Base-by-base conservation (phyloP, 2,113 vertebrate species). In the Hippocampus zosterae region DNA sequence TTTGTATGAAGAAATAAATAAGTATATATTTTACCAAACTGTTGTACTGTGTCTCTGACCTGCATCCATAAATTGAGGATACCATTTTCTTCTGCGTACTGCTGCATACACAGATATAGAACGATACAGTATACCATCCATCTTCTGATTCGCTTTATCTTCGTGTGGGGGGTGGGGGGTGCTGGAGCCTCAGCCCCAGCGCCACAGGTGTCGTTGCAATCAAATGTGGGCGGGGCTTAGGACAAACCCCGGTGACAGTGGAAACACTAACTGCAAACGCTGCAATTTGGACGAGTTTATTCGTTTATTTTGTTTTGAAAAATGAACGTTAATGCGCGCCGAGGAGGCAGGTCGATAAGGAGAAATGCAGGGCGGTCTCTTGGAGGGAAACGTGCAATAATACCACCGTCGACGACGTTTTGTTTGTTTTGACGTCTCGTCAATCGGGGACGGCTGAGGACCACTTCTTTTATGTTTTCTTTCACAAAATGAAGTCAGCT, bases 1-100 rank as follows among this genome's bases (percentile, higher is more conserved):
- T 96, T 98, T 97, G 94, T 97, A 96, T 95, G 94, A 95, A 94
- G 87, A 96, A 98, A 97, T 95, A 97, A 98, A 91, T 90, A 92
- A 84, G 70, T 85, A 91, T 98, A 92, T 99, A 98, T 98, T 98
- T 99, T 98, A 92, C 85, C 93, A 97, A 94, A 89, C 53, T 50
- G 10, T 64, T 8, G 27, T 62, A 62, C 37, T 63, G 46, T 63
- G 57, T 69, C 40, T 27, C 56, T 75, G 63, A 41, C 29, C 70
- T 70, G 67, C 46, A 12, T 70, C 21, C 12, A 3, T 23, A 57
- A 15, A 57, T 12, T 9, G 23, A 55, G 52, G 52, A 55, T 55
- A 8, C 53, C 10, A 55, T 55, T 55, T 12, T 10, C 33, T 7
- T 37, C 33, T 7, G 5, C 5, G 19, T 53, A 10, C 8, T n/a